phyloP scores from a whole-genome alignment of 1,140 invertebrate species.

The Tetramorium simillimum region DNA sequence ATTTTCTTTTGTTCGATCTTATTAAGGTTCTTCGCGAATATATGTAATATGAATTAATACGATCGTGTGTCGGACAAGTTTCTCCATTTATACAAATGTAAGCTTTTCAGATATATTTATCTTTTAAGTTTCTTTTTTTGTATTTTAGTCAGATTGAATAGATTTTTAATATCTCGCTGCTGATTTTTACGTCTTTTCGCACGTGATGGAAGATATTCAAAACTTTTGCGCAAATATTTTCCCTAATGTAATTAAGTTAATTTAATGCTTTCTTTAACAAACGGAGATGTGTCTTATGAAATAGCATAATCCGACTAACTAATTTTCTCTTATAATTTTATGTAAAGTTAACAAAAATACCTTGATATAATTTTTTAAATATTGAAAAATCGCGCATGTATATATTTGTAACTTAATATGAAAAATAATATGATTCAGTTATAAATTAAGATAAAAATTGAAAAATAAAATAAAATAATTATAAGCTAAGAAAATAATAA shows the following conservation, averaged over 20 bases:
- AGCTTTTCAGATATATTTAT: no score
- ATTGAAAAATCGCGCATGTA: no score
- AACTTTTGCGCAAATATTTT: background rate
- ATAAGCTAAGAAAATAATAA: background rate
- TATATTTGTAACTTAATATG: no score
- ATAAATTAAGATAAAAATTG: background rate
- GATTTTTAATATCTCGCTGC: background rate
- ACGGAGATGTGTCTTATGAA: background rate
- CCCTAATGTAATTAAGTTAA: background rate
- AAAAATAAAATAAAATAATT: background rate
- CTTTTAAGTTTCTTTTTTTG: background rate
- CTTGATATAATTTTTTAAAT: no score
- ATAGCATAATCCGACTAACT: no score
- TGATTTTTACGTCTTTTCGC: background rate
- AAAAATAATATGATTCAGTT: no score
- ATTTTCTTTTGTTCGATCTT: background rate
- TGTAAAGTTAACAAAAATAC: no score
- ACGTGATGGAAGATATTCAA: background rate
- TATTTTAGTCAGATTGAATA: background rate
- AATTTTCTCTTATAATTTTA: no score
- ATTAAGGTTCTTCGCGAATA: background rate
- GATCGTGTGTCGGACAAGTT: background rate
- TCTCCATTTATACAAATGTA: background rate
- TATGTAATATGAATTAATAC: background rate
- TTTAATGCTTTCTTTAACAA: background rate